Evolutionary conservation across 2,113 vertebrate genomes (phyloP).

Genomic region (Salvelinus sp.): DNA sequence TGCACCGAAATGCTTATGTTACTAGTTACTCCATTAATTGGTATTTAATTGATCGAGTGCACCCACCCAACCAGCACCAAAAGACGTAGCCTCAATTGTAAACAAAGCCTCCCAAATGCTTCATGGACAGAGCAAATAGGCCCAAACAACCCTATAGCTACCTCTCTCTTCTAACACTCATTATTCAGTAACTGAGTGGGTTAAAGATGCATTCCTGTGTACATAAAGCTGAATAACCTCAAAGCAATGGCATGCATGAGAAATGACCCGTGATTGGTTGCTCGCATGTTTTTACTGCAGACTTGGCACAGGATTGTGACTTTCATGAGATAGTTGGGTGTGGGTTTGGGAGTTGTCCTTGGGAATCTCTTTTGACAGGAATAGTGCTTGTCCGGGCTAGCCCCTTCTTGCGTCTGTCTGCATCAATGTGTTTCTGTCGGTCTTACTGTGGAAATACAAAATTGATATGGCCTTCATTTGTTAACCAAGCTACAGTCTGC

Average conservation of each 20-base stretch:
- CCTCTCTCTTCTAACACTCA: neutral
- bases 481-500: no score
- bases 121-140: neutral
- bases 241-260: slow-evolving; percentile 3
- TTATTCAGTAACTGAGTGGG: slow-evolving; percentile 37
- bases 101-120: neutral
- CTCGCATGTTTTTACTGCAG: neutral
- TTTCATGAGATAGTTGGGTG: neutral
- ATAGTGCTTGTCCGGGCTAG: slow-evolving; percentile 47
- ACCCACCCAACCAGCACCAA: no score
- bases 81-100: no score
- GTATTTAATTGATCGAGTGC: no score
- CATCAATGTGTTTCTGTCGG: neutral
- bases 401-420: neutral
- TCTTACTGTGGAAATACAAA: no score
- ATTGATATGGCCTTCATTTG: no score
- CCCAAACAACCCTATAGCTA: neutral
- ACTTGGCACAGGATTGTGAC: neutral
- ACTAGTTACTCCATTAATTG: no score
- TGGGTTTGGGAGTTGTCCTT: slow-evolving; percentile 41
- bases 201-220: slow-evolving; percentile 59
- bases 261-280: slow-evolving; percentile 9
- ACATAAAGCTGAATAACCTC: slow-evolving; percentile 30
- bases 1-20: no score
- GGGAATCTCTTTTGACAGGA: neutral